Evolutionary conservation across 1,140 invertebrate genomes (phyloP).

Genomic region (Acarapis woodi): DNA sequence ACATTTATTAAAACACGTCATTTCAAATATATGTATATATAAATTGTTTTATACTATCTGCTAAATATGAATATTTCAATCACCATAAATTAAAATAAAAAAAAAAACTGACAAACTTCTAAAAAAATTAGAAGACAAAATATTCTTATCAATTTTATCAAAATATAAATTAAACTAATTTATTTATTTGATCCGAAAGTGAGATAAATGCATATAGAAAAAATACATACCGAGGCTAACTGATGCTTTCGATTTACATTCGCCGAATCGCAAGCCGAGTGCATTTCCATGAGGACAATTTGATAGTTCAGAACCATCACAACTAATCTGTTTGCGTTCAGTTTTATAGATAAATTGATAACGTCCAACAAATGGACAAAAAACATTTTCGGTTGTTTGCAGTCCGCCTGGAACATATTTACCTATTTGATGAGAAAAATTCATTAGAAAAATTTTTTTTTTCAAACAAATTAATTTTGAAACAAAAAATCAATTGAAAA

Average conservation of each 20-base stretch:
- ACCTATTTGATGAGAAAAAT: slow-evolving; percentile 7
- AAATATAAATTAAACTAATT: not conserved
- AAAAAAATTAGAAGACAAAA: not conserved
- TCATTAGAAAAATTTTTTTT: too few relatives aligned
- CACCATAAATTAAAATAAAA: too few relatives aligned
- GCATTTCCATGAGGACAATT: slow-evolving; percentile 33
- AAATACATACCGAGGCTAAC: too few relatives aligned
- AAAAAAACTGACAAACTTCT: not conserved
- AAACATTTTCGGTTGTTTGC: slow-evolving; percentile 21
- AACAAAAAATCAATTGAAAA: too few relatives aligned
- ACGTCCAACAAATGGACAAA: slow-evolving; percentile 32
- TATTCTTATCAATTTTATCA: not conserved
- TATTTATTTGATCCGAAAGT: not conserved
- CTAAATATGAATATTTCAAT: too few relatives aligned
- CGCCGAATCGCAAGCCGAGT: slow-evolving; percentile 25
- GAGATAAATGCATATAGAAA: slow-evolving; percentile 3
- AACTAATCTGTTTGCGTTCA: slow-evolving; percentile 22
- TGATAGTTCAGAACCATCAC: slow-evolving; percentile 25
- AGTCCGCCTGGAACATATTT: slow-evolving; percentile 12
- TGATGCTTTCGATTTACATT: slow-evolving; percentile 24
- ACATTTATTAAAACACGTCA: too few relatives aligned
- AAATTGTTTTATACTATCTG: too few relatives aligned
- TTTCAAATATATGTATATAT: too few relatives aligned
- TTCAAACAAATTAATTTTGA: too few relatives aligned
- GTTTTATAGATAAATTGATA: slow-evolving; percentile 29